These are phyloP conservation scores for Nyctereutes procyonoides DNA, from an alignment of 2,113 vertebrate species.

Conservation along the genomic window DNA sequence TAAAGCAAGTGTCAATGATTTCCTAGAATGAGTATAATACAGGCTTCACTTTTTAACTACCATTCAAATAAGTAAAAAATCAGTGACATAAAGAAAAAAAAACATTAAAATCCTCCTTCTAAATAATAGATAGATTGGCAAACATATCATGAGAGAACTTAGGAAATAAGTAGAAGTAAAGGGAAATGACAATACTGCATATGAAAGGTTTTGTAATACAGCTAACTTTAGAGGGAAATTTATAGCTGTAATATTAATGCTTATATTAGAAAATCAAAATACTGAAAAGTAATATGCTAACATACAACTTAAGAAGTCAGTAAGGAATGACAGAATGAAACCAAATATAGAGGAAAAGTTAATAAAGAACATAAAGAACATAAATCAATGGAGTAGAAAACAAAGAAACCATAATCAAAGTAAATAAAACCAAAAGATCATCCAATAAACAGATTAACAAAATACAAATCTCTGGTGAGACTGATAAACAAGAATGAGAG, in stretches of 20 bases:
- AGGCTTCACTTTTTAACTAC: not conserved
- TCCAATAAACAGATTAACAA: conserved; percentile 16
- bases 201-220: not conserved
- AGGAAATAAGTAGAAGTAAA: not conserved
- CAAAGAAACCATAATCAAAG: not conserved
- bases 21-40: not conserved
- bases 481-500: not conserved
- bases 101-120: not conserved
- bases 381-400: not conserved
- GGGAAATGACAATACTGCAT: not conserved
- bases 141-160: not conserved
- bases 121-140: not conserved
- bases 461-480: not conserved
- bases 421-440: conserved; percentile 12
- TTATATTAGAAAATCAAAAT: not conserved
- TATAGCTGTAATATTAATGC: not conserved
- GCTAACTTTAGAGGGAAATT: conserved; percentile 5
- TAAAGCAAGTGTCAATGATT: not conserved
- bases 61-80: conserved; percentile 6
- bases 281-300: conserved; percentile 5
- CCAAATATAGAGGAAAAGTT: not conserved
- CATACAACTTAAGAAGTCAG: not conserved
- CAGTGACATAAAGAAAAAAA: not conserved
- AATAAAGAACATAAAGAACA: conserved; percentile 9
- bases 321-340: not conserved